Conservation (phyloP, 2,113 vertebrate species). For the Forbesichthys agassizii region DNA sequence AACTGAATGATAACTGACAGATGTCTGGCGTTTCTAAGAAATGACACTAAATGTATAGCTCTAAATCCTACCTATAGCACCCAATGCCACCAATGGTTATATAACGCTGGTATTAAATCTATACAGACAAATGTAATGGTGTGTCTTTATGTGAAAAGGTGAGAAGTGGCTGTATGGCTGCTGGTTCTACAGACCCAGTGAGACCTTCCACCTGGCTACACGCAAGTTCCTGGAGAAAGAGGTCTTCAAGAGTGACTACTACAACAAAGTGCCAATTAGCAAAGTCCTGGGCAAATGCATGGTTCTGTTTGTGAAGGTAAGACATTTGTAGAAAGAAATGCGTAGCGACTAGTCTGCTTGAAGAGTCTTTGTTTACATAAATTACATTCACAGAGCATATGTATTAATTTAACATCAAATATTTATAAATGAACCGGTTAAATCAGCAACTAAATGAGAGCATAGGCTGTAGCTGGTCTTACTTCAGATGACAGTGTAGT, state of each 20-base stretch:
- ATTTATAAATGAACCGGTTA: no score
- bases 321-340: background rate
- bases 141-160: constrained; percentile 71
- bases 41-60: no score
- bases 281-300: constrained; percentile 96
- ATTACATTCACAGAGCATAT: no score
- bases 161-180: constrained; percentile 96
- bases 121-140: background rate
- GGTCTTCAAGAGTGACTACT: constrained; percentile 97
- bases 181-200: constrained; percentile 97
- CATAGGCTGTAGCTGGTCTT: background rate
- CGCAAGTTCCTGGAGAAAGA: constrained; percentile 98
- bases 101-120: no score
- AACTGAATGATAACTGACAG: no score
- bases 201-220: constrained; percentile 96
- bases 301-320: constrained; percentile 97
- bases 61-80: no score
- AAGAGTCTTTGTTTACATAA: background rate
- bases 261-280: constrained; percentile 90
- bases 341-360: background rate
- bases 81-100: no score
- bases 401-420: no score
- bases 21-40: no score
- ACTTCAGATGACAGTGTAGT: background rate
- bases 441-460: no score